Base-by-base conservation (phyloP, 1,140 invertebrate species). In the Orius insidiosus region DNA sequence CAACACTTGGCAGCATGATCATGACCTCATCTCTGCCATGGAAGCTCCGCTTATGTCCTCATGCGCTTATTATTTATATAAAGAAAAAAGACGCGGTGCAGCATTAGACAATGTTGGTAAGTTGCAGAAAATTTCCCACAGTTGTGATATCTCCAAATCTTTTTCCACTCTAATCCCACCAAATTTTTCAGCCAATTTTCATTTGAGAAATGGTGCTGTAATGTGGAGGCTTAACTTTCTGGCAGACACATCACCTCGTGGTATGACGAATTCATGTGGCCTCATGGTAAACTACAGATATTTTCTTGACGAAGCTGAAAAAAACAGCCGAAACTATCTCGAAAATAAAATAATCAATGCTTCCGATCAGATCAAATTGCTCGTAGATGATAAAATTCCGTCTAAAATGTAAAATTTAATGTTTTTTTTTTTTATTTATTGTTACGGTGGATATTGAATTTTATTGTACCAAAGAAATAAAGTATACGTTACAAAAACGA, bases 261-360 rank as follows among this genome's bases (percentile, higher is more conserved):
- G 80, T 38, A 57, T 81, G 5, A 66, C 61, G 15, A 75, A 78
- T 53, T 81, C 78, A 34, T 83, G 75, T 63, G 77, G 78, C 9
- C 69, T 85, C 37, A 85, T 85, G 81, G 75, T 83, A 2, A 85
- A 85, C 55, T 85, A 84, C 60, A 72, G 69, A 49, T 74, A 79
- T 57, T 78, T 68, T 56, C 53, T 78, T 32, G 66, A 75, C 14
- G 63, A 69, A 6, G 70, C 69, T 44, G 74, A 77, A 52, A 56
- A 53, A 40, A 76, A 80, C 53, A 78, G 75, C 59, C 62, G 64
- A 45, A 61, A 67, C 44, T 81, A 81, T 52, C 65, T 78, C 33
- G 73, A 78, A 57, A 60, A 68, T 24, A 66, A 74, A 50, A 49
- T 55, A 9, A 70, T 80, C 43, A 59, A 63, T 54, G 64, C 68